These are phyloP conservation scores for Idaea dimidiata DNA, from an alignment of 2,888 invertebrate genomes.

Conservation along the genomic window DNA sequence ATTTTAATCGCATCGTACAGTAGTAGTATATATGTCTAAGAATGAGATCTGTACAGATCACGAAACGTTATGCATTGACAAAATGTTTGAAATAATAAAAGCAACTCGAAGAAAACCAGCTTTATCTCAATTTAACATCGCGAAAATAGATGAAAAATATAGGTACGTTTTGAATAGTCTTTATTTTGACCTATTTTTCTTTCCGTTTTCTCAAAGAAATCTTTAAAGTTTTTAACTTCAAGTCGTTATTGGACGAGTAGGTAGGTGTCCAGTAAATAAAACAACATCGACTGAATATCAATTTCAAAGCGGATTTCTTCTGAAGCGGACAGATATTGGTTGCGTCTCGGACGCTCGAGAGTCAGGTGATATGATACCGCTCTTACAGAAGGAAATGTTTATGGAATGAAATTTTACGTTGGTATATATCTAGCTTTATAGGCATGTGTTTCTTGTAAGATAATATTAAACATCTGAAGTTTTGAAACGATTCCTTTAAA, in stretches of 20 bases:
- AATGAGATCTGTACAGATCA: no score
- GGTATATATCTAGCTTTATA: background rate
- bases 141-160: no score
- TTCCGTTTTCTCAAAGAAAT: background rate
- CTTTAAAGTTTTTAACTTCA: background rate
- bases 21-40: no score
- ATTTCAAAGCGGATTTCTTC: slow-evolving; percentile 31
- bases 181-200: background rate
- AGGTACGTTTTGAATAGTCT: no score
- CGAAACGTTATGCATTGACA: no score
- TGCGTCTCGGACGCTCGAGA: slow-evolving; percentile 14
- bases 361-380: background rate
- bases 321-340: slow-evolving; percentile 24
- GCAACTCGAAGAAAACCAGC: no score
- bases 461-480: background rate
- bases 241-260: background rate
- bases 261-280: slow-evolving; percentile 25
- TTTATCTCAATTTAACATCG: no score
- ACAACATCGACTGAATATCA: slow-evolving; percentile 29
- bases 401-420: background rate
- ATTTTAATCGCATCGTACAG: no score
- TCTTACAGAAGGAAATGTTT: background rate
- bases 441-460: background rate
- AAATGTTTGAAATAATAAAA: no score
- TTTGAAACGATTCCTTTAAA: no score